Evolutionary conservation across 2,797 vertebrate genomes (phyloP), one percentile per base, ranked within the genome.

Genomic region (Sebastes taczanowskii): DNA sequence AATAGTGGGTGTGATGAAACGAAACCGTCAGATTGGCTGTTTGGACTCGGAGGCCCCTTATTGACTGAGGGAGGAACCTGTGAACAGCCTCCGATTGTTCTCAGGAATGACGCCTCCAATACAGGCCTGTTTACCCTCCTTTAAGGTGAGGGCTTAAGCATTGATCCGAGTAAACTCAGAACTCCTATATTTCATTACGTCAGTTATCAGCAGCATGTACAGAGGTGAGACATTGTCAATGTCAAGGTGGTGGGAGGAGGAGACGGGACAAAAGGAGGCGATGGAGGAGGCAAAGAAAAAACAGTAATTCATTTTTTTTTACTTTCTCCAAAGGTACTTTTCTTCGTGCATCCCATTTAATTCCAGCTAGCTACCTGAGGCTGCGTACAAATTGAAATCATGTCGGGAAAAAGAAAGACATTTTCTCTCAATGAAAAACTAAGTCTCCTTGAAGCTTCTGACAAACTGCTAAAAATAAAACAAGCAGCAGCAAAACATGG

Each of bases 1-100:
- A 78, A 29, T 35, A 3, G 58, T 55, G 70, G 67, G 74, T 60
- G 75, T 82, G 82, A 76, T 64, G 49, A 79, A 75, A 77, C 14
- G 2, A 59, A n/a, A 73, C 27, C 55, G 1, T 81, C 23, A 11
- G 72, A 90, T 89, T 84, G 81, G 80, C 74, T 77, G 62, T 56
- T 71, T 61, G 69, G 83, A 75, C 72, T 58, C 4, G 7, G 49
- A 86, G 89, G 68, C 88, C 79, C 71, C 76, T 62, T 95, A 89
- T 95, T 95, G 94, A 95, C 94, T 49, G 76, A 95, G 81, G 92
- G 94, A 86, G 91, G 91, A 90, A 92, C 72, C 56, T 10, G 84
- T 76, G 91, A 93, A 95, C 93, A 94, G 81, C 80, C 89, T 81
- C 46, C 11, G 87, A 95, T 95, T 96, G 95, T 95, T 95, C 94